Percentiles rank a stretch among this genome's conserved stretches.
Evolutionary conservation across 2,797 vertebrate species (phyloP).

Genomic region (Enteromius treurensis): DNA sequence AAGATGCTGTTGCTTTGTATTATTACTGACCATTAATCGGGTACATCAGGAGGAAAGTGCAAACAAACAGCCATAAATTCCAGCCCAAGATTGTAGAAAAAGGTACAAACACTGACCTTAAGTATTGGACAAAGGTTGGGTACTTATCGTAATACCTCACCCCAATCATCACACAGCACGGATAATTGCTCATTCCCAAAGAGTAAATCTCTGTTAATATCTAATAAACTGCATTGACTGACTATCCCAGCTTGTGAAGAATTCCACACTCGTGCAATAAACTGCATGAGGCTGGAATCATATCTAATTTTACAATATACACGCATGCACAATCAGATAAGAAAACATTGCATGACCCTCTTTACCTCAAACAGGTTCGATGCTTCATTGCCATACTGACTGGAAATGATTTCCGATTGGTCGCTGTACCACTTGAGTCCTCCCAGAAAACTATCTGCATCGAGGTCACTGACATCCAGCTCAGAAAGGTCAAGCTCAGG

Average conservation of each 20-base stretch:
- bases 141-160: slow-evolving; percentile 64
- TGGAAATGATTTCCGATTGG: slow-evolving; percentile 99
- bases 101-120: slow-evolving; percentile 56
- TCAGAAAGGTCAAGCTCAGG: slow-evolving; percentile 99
- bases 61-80: slow-evolving; percentile 14
- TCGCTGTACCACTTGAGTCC: slow-evolving; percentile 99
- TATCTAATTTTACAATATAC: slow-evolving; percentile 19
- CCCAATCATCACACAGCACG: slow-evolving; percentile 59
- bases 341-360: slow-evolving; percentile 4
- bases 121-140: slow-evolving; percentile 73
- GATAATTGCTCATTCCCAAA: slow-evolving; percentile 52
- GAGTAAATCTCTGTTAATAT: slow-evolving; percentile 4
- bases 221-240: slow-evolving; percentile 28
- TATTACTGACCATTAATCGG: not conserved
- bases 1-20: not conserved
- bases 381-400: slow-evolving; percentile 94
- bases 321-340: slow-evolving; percentile 23
- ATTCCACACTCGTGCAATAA: slow-evolving; percentile 18
- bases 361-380: slow-evolving; percentile 98
- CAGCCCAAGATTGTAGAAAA: slow-evolving; percentile 64
- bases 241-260: slow-evolving; percentile 26
- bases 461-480: slow-evolving; percentile 97
- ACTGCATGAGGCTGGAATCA: slow-evolving; percentile 4
- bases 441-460: slow-evolving; percentile 96
- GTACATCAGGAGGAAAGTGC: slow-evolving; percentile 1